Evolutionary conservation across 2,888 invertebrate species (phyloP).

Genomic region (Noctua janthina): DNA sequence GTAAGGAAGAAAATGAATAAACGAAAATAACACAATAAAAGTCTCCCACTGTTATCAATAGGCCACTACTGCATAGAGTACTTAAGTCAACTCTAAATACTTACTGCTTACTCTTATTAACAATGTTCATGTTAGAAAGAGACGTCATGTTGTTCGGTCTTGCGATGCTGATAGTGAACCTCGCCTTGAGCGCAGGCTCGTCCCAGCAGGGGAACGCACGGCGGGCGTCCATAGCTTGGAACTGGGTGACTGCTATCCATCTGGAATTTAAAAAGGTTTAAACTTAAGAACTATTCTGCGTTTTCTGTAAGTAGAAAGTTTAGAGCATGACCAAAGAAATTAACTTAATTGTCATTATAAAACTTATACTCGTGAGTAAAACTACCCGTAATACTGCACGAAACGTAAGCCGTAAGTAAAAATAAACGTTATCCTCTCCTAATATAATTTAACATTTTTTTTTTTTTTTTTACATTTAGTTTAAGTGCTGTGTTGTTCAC

Average conservation of each 20-base stretch:
- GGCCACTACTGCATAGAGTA: neutral
- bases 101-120: slow-evolving; percentile 88
- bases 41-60: neutral
- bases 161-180: slow-evolving; percentile 94
- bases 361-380: too few relatives aligned
- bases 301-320: neutral
- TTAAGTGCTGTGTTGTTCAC: too few relatives aligned
- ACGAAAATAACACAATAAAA: too few relatives aligned
- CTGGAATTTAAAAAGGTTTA: slow-evolving; percentile 78
- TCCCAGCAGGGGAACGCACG: slow-evolving; percentile 97
- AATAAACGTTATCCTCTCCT: too few relatives aligned
- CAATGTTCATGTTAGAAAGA: slow-evolving; percentile 94
- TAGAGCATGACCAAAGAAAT: too few relatives aligned
- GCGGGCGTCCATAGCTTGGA: slow-evolving; percentile 95
- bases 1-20: too few relatives aligned
- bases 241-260: slow-evolving; percentile 95
- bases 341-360: too few relatives aligned
- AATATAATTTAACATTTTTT: too few relatives aligned
- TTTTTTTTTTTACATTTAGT: too few relatives aligned
- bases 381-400: too few relatives aligned
- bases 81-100: slow-evolving; percentile 69
- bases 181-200: slow-evolving; percentile 95
- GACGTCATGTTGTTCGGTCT: slow-evolving; percentile 93
- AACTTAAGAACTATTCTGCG: neutral
- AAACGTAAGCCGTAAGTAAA: too few relatives aligned